A percentile compares a stretch with the other conserved stretches of the same genome.
Evolutionary conservation across 2,888 invertebrate genomes (phyloP).

Genomic region (Cosmopolites sordidus): DNA sequence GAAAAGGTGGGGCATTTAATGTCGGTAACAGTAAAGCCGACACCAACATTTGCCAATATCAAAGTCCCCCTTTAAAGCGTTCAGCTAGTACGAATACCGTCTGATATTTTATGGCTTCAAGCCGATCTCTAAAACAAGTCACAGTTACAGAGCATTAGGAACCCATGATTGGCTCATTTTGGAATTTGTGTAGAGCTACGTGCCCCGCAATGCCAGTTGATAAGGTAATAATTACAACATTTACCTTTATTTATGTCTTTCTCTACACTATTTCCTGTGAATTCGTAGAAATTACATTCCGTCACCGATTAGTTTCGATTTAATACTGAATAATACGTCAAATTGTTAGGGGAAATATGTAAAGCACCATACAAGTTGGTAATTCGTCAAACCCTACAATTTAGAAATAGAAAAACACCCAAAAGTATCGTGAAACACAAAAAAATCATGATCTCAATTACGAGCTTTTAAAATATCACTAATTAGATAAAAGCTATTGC

Average conservation of each 20-base stretch:
- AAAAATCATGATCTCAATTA: too few relatives aligned
- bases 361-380: too few relatives aligned
- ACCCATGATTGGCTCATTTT: conserved; percentile 94
- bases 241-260: neutral
- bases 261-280: neutral
- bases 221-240: conserved; percentile 60
- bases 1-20: conserved; percentile 41
- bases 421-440: too few relatives aligned
- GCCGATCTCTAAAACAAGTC: conserved; percentile 24
- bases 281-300: too few relatives aligned
- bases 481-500: too few relatives aligned
- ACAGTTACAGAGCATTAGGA: conserved; percentile 37
- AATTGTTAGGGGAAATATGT: too few relatives aligned
- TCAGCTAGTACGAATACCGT: conserved; percentile 1
- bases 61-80: conserved; percentile 12
- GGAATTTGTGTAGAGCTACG: conserved; percentile 88
- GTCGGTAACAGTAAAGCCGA: conserved; percentile 21
- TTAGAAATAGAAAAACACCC: too few relatives aligned
- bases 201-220: conserved; percentile 96
- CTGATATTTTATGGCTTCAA: conserved; percentile 24
- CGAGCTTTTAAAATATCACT: too few relatives aligned
- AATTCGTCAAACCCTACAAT: too few relatives aligned
- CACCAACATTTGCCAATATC: conserved; percentile 15
- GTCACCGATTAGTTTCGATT: too few relatives aligned
- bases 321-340: too few relatives aligned